phyloP scores from a whole-genome alignment of 2,888 invertebrate species.

The Myathropa florea region DNA sequence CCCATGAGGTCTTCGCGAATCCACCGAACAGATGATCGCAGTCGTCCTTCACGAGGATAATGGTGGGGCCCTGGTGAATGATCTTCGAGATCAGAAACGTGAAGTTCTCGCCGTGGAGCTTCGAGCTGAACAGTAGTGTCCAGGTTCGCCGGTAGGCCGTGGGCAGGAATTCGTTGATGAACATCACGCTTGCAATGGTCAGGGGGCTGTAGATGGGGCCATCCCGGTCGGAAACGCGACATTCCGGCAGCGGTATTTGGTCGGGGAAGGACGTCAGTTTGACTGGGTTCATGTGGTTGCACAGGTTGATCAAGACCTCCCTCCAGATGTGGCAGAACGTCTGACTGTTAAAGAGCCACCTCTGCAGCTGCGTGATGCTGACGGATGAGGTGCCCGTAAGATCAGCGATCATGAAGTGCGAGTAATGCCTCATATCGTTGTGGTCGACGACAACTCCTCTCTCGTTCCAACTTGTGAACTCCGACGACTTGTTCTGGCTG shows the following conservation, averaged over 20 bases:
- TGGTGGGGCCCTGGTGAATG: constrained; percentile 88
- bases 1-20: constrained; percentile 89
- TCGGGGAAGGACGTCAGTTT: neutral
- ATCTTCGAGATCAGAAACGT: constrained; percentile 87
- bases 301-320: constrained; percentile 82
- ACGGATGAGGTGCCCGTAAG: neutral
- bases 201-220: constrained; percentile 72
- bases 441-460: neutral
- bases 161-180: constrained; percentile 89
- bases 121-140: constrained; percentile 91
- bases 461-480: constrained; percentile 4
- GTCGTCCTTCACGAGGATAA: constrained; percentile 89
- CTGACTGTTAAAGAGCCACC: constrained; percentile 81
- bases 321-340: constrained; percentile 82
- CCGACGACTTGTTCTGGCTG: neutral
- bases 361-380: constrained; percentile 74
- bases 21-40: constrained; percentile 92
- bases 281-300: constrained; percentile 77
- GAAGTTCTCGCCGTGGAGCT: constrained; percentile 92
- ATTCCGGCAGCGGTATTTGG: constrained; percentile 39
- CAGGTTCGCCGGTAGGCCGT: constrained; percentile 87
- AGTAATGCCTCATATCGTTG: neutral
- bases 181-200: constrained; percentile 87
- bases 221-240: neutral
- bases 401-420: neutral